Conservation (phyloP, 2,888 invertebrate genomes). For the Perdita meconis region DNA sequence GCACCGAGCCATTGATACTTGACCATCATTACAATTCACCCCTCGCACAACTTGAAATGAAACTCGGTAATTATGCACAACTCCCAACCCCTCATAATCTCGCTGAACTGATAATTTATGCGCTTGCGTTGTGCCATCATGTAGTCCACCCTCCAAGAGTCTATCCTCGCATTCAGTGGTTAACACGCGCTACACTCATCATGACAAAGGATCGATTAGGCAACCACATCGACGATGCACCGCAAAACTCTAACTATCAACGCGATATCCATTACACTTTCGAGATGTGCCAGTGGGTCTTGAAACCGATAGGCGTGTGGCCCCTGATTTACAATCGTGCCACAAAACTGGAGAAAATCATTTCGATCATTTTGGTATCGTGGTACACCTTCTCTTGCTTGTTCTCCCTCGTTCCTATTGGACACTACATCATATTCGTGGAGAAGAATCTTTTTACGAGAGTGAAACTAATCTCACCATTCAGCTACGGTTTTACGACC, state of each 20-base stretch:
- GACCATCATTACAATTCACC: too few species aligned
- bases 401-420: slow-evolving; percentile 55
- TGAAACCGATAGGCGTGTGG: slow-evolving; percentile 72
- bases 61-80: too few species aligned
- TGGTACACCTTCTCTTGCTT: slow-evolving; percentile 25
- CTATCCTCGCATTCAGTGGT: neutral
- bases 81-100: too few species aligned
- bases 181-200: neutral
- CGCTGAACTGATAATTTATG: neutral
- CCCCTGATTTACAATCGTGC: slow-evolving; percentile 31
- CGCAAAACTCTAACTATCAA: slow-evolving; percentile 5
- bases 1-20: too few species aligned
- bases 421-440: slow-evolving; percentile 32
- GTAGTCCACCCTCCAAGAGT: neutral
- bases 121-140: slow-evolving; percentile 13
- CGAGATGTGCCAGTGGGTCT: slow-evolving; percentile 68
- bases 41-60: too few species aligned
- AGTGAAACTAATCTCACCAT: slow-evolving; percentile 67
- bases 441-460: slow-evolving; percentile 11
- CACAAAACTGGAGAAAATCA: neutral
- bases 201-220: slow-evolving; percentile 36
- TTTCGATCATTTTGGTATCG: slow-evolving; percentile 1
- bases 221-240: neutral
- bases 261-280: slow-evolving; percentile 54
- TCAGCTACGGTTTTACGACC: slow-evolving; percentile 66